phyloP scores from a whole-genome alignment of 2,113 vertebrate species.

The Austrofundulus limnaeus region DNA sequence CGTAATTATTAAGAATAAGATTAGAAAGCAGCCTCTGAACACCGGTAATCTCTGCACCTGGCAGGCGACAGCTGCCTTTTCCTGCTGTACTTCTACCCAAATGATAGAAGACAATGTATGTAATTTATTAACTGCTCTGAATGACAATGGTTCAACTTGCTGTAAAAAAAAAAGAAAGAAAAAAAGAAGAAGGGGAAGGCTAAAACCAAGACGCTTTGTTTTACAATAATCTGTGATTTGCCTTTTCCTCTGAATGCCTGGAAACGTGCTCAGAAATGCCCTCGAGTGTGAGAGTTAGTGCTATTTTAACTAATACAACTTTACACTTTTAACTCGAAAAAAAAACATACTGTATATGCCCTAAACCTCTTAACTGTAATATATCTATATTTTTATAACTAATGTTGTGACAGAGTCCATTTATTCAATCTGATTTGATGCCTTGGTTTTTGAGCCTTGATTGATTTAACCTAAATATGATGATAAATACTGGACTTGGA shows the following conservation, averaged over 20 bases:
- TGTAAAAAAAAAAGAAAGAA: conserved; percentile 56
- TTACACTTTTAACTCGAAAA: conserved; percentile 68
- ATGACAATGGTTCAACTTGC: conserved; percentile 71
- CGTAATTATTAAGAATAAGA: conserved; percentile 8
- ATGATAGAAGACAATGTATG: conserved; percentile 69
- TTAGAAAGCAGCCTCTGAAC: conserved; percentile 35
- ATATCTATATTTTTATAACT: conserved; percentile 84
- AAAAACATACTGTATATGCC: conserved; percentile 61
- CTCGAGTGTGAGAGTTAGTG: conserved; percentile 44
- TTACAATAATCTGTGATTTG: conserved; percentile 50
- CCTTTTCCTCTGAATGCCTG: conserved; percentile 40
- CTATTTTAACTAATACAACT: conserved; percentile 62
- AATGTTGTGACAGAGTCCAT: conserved; percentile 69
- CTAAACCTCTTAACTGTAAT: conserved; percentile 72
- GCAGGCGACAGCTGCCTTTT: conserved; percentile 51
- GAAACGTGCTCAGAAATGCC: conserved; percentile 42
- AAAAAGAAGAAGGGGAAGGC: conserved; percentile 43
- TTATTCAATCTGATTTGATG: conserved; percentile 68
- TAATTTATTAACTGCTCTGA: conserved; percentile 72
- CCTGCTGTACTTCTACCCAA: conserved; percentile 68
- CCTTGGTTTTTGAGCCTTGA: conserved; percentile 48
- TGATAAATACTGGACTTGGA: conserved; percentile 21
- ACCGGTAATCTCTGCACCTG: conserved; percentile 40
- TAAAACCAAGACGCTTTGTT: conserved; percentile 48
- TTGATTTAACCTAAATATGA: conserved; percentile 32